A percentile compares a stretch with the other conserved stretches of the same genome.
Conservation (phyloP, 2,888 invertebrate species). For the Bimastos eiseni region DNA sequence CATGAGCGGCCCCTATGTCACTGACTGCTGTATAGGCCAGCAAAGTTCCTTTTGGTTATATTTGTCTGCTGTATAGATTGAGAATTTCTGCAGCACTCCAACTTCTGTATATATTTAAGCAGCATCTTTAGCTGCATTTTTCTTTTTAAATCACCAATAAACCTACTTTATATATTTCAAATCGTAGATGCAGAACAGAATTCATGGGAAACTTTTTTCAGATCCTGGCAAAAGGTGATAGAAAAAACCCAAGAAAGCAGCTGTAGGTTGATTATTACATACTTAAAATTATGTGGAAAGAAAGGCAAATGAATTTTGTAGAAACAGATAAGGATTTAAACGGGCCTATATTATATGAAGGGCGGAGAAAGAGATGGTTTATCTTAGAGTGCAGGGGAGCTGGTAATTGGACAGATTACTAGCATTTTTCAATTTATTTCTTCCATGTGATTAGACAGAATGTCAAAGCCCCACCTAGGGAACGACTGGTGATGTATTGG, state of each 20-base stretch:
- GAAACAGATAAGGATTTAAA: background rate
- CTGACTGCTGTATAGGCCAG: too few relatives aligned
- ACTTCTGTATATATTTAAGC: too few relatives aligned
- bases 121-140: too few relatives aligned
- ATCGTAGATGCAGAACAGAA: background rate
- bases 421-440: background rate
- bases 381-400: background rate
- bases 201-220: too few relatives aligned
- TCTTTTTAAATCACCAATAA: too few relatives aligned
- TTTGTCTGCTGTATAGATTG: too few relatives aligned
- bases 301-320: background rate
- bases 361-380: background rate
- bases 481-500: background rate
- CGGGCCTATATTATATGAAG: background rate
- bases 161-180: background rate
- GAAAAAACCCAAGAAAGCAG: background rate
- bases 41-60: too few relatives aligned
- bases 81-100: too few relatives aligned
- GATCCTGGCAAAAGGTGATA: background rate
- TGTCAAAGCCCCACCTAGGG: constrained; percentile 17
- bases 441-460: background rate
- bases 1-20: too few relatives aligned
- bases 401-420: background rate
- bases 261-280: background rate
- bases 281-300: background rate